These are phyloP conservation scores for Tylochromis polylepis DNA, from an alignment of 2,113 vertebrate species.

Conservation along the genomic window DNA sequence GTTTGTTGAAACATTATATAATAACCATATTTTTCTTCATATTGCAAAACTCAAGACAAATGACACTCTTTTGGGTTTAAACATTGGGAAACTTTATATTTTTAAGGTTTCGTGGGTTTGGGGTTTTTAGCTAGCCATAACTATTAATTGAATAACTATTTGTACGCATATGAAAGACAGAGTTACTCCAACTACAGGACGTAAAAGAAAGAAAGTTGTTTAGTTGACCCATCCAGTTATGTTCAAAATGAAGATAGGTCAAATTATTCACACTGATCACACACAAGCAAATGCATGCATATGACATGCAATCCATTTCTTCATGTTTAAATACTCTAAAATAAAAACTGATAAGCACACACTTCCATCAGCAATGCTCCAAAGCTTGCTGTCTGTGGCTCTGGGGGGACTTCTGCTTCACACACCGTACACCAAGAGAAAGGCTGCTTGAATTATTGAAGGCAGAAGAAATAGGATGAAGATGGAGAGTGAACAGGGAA, in stretches of 20 bases:
- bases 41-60: neutral
- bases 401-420: slow-evolving; percentile 14
- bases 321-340: neutral
- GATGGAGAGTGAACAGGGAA: slow-evolving; percentile 8
- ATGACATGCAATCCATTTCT: neutral
- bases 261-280: neutral
- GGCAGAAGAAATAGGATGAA: neutral
- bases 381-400: neutral
- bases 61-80: neutral
- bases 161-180: neutral
- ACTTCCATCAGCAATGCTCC: slow-evolving; percentile 16
- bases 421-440: slow-evolving; percentile 18
- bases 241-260: neutral
- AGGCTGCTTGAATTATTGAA: slow-evolving; percentile 60
- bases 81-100: neutral
- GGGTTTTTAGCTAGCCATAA: neutral
- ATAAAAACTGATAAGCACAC: neutral
- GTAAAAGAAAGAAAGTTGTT: neutral
- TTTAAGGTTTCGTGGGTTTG: neutral
- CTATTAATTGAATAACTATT: neutral
- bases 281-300: neutral
- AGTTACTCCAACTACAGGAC: neutral
- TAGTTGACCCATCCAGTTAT: neutral
- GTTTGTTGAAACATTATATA: neutral
- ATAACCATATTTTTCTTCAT: neutral